Percentiles rank a stretch among this genome's conserved stretches.
phyloP scores from a whole-genome alignment of 2,113 vertebrate genomes.

The Lepidothrix coronata region DNA sequence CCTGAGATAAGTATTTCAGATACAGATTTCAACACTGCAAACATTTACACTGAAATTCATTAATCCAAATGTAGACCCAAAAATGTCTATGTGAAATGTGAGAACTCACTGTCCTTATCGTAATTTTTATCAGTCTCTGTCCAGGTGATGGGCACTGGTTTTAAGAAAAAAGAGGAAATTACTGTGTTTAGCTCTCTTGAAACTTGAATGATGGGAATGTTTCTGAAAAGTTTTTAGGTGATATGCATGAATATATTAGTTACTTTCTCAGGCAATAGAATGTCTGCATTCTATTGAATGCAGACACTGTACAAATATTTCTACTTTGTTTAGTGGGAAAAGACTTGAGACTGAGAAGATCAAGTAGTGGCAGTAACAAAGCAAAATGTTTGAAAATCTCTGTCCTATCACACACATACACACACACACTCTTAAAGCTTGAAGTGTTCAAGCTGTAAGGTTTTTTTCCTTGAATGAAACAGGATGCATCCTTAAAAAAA shows the following conservation, averaged over 20 bases:
- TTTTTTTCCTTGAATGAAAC: neutral
- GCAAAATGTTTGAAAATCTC: neutral
- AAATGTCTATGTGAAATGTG: neutral
- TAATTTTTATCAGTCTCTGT: neutral
- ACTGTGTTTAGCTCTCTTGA: neutral
- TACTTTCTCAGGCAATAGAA: neutral
- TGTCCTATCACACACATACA: neutral
- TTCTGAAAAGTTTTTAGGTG: neutral
- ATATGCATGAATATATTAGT: neutral
- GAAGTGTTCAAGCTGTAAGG: neutral
- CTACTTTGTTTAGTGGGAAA: neutral
- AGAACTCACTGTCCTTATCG: neutral
- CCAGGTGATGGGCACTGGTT: neutral
- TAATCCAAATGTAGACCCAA: neutral
- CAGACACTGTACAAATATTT: neutral
- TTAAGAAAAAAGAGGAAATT: neutral
- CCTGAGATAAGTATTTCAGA: neutral
- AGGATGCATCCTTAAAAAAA: rapidly evolving
- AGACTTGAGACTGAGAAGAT: neutral
- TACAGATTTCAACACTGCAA: neutral
- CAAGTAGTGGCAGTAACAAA: neutral
- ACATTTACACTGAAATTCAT: neutral
- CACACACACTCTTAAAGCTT: neutral
- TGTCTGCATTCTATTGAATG: no score
- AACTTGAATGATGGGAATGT: neutral